These are phyloP conservation scores for Melanotaenia boesemani DNA, from an alignment of 2,797 vertebrate genomes.

Conservation along the genomic window DNA sequence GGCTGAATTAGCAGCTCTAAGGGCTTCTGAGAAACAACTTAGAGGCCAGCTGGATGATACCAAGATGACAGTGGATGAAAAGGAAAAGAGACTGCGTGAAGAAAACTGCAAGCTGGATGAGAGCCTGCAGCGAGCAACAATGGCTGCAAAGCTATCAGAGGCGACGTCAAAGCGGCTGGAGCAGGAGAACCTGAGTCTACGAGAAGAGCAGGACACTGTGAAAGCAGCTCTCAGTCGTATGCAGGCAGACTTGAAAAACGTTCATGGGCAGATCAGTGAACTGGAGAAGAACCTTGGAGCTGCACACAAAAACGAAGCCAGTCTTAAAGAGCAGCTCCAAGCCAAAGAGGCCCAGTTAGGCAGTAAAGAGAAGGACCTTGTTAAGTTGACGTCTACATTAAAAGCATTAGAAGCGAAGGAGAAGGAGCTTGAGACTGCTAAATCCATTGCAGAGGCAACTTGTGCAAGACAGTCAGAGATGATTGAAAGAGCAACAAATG, in stretches of 20 bases:
- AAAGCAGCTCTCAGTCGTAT: conserved; percentile 80
- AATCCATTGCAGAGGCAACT: conserved; percentile 78
- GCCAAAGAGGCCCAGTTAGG: conserved; percentile 78
- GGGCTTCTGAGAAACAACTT: conserved; percentile 87
- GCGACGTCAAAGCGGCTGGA: conserved; percentile 77
- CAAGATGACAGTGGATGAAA: conserved; percentile 82
- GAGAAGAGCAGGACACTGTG: conserved; percentile 83
- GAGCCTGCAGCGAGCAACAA: conserved; percentile 81
- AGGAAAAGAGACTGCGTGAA: conserved; percentile 80
- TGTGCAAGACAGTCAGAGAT: conserved; percentile 77
- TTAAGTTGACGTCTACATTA: conserved; percentile 78
- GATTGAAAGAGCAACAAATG: conserved; percentile 80
- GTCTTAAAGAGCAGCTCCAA: conserved; percentile 80
- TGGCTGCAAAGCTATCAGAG: conserved; percentile 81
- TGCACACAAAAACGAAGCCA: conserved; percentile 81
- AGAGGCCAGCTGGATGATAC: conserved; percentile 79
- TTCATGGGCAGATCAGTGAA: conserved; percentile 82
- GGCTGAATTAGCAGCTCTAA: conserved; percentile 76
- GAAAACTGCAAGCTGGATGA: conserved; percentile 87
- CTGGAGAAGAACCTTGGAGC: conserved; percentile 83
- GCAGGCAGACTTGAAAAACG: conserved; percentile 84
- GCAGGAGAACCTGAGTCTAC: conserved; percentile 85
- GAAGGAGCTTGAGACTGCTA: conserved; percentile 80
- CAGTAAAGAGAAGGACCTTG: conserved; percentile 75
- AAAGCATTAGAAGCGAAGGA: conserved; percentile 72